A percentile compares a stretch with the other conserved stretches of the same genome.
phyloP scores from a whole-genome alignment of 2,888 invertebrate genomes.

The Rhamnusium bicolor region DNA sequence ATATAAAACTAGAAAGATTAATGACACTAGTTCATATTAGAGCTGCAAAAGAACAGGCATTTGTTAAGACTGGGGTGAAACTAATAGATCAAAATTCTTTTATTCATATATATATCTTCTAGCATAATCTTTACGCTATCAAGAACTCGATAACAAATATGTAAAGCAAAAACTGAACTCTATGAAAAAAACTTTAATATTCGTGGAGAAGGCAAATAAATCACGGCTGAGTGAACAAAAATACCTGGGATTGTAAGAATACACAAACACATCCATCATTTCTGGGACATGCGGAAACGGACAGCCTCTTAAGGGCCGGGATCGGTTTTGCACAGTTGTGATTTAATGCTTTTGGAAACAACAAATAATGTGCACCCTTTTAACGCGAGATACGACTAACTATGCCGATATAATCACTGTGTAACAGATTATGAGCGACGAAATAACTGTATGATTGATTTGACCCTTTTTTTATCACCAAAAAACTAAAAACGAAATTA shows the following conservation, averaged over 20 bases:
- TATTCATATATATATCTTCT: conserved; percentile 48
- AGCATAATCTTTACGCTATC: conserved; percentile 43
- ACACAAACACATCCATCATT: conserved; percentile 64
- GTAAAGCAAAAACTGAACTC: conserved; percentile 48
- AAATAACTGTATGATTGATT: background rate
- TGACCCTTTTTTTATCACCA: background rate
- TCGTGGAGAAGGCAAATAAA: conserved; percentile 57
- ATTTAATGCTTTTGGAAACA: conserved; percentile 52
- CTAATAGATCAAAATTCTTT: conserved; percentile 58
- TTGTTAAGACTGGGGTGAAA: conserved; percentile 49
- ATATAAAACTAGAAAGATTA: conserved; percentile 52
- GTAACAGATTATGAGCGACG: background rate
- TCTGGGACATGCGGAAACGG: conserved; percentile 54
- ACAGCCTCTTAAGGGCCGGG: conserved; percentile 57
- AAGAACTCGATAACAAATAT: conserved; percentile 39
- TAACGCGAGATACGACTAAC: background rate
- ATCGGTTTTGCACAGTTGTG: conserved; percentile 39
- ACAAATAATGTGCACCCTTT: conserved; percentile 35
- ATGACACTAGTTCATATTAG: conserved; percentile 52
- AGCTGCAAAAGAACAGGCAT: conserved; percentile 50
- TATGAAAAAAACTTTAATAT: conserved; percentile 57
- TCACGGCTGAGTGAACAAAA: conserved; percentile 56
- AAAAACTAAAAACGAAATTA: too few relatives aligned
- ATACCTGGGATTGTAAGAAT: conserved; percentile 60
- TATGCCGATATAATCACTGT: conserved; percentile 13